phyloP scores from a whole-genome alignment of 1,140 invertebrate genomes.

The Batillaria attramentaria region DNA sequence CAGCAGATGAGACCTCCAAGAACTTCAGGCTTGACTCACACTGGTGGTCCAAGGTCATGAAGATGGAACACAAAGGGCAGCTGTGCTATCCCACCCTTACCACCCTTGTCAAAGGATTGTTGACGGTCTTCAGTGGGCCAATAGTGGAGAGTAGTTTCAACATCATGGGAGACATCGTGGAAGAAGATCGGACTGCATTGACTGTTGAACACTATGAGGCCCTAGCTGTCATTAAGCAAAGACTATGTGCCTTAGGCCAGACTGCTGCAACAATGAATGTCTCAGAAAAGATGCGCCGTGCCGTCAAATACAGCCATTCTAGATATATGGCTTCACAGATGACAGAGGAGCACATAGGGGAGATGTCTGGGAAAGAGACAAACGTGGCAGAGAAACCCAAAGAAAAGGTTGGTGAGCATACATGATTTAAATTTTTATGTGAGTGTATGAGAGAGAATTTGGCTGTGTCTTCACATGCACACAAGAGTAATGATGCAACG shows the following conservation, averaged over 20 bases:
- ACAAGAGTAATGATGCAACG: too few species aligned
- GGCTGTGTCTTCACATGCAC: slow-evolving; percentile 19
- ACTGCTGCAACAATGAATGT: neutral
- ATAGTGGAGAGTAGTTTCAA: slow-evolving; percentile 32
- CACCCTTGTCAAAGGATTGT: slow-evolving; percentile 13
- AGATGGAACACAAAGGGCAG: neutral
- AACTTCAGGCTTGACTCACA: neutral
- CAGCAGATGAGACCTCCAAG: neutral
- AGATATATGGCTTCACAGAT: too few species aligned
- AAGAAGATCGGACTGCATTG: slow-evolving; percentile 32
- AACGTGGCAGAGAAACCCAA: slow-evolving; percentile 46
- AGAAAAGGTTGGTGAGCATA: slow-evolving; percentile 55
- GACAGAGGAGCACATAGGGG: too few species aligned
- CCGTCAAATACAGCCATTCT: too few species aligned
- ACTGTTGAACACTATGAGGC: slow-evolving; percentile 33
- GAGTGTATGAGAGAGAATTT: slow-evolving; percentile 31
- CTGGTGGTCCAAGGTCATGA: slow-evolving; percentile 5
- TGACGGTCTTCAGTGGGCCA: slow-evolving; percentile 36
- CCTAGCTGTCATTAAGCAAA: slow-evolving; percentile 9
- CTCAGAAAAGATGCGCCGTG: slow-evolving; percentile 15
- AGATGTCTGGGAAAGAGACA: too few species aligned
- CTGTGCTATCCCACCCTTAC: slow-evolving; percentile 7
- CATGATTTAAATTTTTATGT: slow-evolving; percentile 51
- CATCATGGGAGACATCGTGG: slow-evolving; percentile 41
- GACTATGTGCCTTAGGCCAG: slow-evolving; percentile 2